Base-by-base conservation (phyloP, 1,140 invertebrate genomes). In the Pogonomyrmex barbatus region DNA sequence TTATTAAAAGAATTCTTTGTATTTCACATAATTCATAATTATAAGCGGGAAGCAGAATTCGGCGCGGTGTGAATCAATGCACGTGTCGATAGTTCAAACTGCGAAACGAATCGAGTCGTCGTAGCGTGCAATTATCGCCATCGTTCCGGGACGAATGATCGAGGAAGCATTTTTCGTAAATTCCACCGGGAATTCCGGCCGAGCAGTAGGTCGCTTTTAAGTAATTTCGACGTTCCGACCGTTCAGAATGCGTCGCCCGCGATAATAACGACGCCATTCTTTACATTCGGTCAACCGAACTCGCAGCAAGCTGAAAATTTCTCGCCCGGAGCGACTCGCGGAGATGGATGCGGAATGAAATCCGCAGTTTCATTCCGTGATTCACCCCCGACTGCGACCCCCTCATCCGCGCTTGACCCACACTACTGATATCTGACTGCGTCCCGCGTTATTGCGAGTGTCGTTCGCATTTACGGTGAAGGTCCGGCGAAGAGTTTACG, bases 401-500 rank as follows among this genome's bases (percentile, higher is more conserved):
- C 33, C 17, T 73, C 54, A 73, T 54, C 50, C 50, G 12, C 17
- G 68, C 70, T 36, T 39, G 71, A 24, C 71, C 33, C 50, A n/a
- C 50, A n/a, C 5, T 50, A 33, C 33, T 24, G 71, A 54, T 75
- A 54, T 75, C 50, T 30, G 30, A 17, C 33, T 24, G 47, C 10
- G 24, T 24, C 24, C n/a, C 71, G 50, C 52, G 50, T 50, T 54
- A 73, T 73, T 54, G 52, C 50, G 70, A 54, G 17, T 33, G 47
- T 2, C 30, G 50, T 54, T 52, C 52, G 36, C 71, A 42, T 75
- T 75, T 58, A 58, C 52, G 71, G 42, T 9, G n/a, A 58, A 58
- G 33, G 36, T 56, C 71, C 50, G 6, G 71, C 36, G n/a, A 75
- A 58, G 12, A 52, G 50, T 75, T 75, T 42, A 75, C 50, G 71